These are phyloP conservation scores for Chymomyza caudatula DNA, from an alignment of 2,888 invertebrate species.

Conservation along the genomic window DNA sequence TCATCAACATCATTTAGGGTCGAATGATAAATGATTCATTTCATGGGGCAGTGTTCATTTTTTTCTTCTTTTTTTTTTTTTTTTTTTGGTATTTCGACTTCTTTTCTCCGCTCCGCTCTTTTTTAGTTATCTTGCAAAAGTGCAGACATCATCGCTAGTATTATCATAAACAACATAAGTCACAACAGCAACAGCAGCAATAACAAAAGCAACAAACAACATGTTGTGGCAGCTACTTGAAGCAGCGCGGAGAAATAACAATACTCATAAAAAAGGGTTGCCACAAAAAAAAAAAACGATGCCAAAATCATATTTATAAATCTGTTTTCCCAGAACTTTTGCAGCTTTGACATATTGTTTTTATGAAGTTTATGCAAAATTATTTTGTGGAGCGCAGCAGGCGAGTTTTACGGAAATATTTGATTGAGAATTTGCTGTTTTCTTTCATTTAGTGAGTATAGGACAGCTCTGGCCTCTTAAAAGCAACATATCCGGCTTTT, in stretches of 20 bases:
- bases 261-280: background rate
- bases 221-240: background rate
- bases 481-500: no score
- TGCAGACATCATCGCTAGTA: slow-evolving; percentile 17
- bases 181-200: slow-evolving; percentile 2
- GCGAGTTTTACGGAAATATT: background rate
- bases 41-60: background rate
- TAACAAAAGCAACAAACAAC: background rate
- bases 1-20: slow-evolving; percentile 6
- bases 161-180: slow-evolving; percentile 11
- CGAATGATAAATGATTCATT: slow-evolving; percentile 8
- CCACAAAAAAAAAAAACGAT: background rate
- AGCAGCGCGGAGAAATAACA: background rate
- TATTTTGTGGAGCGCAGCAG: background rate
- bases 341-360: background rate
- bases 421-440: background rate
- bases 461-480: no score
- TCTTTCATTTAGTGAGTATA: no score
- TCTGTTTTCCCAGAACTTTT: background rate
- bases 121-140: background rate
- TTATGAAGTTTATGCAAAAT: background rate
- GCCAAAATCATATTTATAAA: background rate
- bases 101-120: background rate
- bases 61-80: background rate
- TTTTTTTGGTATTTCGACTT: background rate